Evolutionary conservation across 2,797 vertebrate genomes (phyloP).

Genomic region (Pangasius krempfi): DNA sequence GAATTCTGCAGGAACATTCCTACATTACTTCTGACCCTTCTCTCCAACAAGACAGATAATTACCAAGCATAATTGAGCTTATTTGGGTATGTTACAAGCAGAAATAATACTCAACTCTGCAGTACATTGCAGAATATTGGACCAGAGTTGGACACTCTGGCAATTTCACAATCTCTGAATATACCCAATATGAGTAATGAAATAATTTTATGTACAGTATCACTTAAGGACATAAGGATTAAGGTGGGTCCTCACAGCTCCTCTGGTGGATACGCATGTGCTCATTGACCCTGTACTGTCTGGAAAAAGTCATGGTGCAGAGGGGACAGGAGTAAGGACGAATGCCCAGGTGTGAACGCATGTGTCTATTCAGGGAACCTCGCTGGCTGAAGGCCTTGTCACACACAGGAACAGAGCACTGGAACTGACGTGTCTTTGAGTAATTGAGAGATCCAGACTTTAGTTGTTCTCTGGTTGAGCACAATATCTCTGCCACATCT

Average conservation of each 20-base stretch:
- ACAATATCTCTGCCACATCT: slow-evolving; percentile 6
- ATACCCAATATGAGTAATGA: not conserved
- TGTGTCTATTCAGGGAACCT: slow-evolving; percentile 77
- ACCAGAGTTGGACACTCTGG: not conserved
- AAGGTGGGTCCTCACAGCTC: not conserved
- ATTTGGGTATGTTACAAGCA: not conserved
- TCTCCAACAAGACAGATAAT: not conserved
- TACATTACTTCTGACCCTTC: not conserved
- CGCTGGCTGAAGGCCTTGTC: slow-evolving; percentile 75
- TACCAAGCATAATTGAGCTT: not conserved
- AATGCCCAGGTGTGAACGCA: slow-evolving; percentile 75
- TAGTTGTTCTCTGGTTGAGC: not conserved
- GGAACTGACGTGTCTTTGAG: slow-evolving; percentile 63
- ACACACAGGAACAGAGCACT: slow-evolving; percentile 68
- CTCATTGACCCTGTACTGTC: slow-evolving; percentile 77
- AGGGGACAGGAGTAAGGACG: slow-evolving; percentile 75
- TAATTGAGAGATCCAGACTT: not conserved
- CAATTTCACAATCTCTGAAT: not conserved
- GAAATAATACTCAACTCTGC: not conserved
- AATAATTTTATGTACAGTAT: not conserved
- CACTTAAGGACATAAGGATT: not conserved
- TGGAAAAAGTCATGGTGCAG: slow-evolving; percentile 78
- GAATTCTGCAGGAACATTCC: not conserved
- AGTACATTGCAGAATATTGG: not conserved
- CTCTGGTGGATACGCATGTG: slow-evolving; percentile 78